Evolutionary conservation across 2,797 vertebrate genomes (phyloP).

Genomic region (Chelmon rostratus): DNA sequence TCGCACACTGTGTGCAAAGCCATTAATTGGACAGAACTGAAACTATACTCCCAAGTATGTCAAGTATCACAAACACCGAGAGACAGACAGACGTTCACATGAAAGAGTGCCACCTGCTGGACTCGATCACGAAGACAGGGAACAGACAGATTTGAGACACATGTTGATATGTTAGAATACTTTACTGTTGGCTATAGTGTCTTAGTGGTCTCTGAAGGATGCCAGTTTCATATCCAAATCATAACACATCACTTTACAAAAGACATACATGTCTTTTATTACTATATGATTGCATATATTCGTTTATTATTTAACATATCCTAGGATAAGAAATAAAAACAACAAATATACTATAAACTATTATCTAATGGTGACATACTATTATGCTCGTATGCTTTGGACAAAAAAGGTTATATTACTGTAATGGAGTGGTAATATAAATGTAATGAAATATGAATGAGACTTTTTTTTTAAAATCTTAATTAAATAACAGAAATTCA

Average conservation of each 20-base stretch:
- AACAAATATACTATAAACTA: not conserved
- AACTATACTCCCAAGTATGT: conserved; percentile 70
- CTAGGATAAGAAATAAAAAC: not conserved
- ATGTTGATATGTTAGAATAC: conserved; percentile 36
- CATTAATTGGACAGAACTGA: conserved; percentile 70
- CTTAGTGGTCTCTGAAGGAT: not conserved
- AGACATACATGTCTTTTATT: not conserved
- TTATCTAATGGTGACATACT: not conserved
- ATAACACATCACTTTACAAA: not conserved
- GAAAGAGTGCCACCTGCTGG: conserved; percentile 81
- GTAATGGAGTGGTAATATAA: not conserved
- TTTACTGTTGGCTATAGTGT: conserved; percentile 20
- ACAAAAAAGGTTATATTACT: not conserved
- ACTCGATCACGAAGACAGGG: conserved; percentile 14
- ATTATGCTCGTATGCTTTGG: not conserved
- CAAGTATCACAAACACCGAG: conserved; percentile 44
- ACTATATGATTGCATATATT: not conserved
- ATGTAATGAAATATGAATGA: not conserved
- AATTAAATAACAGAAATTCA: conserved; percentile 3
- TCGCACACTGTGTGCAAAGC: conserved; percentile 71
- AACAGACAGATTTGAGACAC: conserved; percentile 15
- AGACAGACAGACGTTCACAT: conserved; percentile 39
- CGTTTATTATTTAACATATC: not conserved
- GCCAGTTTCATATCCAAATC: not conserved
- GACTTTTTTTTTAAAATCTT: not conserved